These are phyloP conservation scores for Morone saxatilis DNA, from an alignment of 2,113 vertebrate species.

Conservation along the genomic window DNA sequence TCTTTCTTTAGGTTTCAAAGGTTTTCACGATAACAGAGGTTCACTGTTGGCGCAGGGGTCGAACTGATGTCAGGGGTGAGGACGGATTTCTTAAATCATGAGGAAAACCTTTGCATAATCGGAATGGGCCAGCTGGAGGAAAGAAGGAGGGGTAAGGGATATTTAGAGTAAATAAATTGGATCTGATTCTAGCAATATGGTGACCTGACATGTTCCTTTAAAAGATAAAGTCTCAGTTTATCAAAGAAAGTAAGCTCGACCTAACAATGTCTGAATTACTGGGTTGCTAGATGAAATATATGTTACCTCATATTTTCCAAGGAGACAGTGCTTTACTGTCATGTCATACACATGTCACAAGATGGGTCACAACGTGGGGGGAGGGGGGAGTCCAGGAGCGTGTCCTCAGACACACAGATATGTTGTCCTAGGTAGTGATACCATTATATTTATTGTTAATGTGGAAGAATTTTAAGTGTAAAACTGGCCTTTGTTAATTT, in stretches of 20 bases:
- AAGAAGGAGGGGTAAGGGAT: no score
- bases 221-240: no score
- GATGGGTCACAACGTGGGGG: constrained; percentile 17
- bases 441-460: neutral
- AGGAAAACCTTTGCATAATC: constrained; percentile 18
- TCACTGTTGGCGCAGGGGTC: constrained; percentile 9
- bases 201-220: no score
- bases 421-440: neutral
- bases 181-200: neutral
- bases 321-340: neutral
- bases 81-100: constrained; percentile 18
- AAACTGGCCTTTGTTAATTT: neutral
- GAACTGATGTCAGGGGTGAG: constrained; percentile 25
- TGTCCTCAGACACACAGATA: neutral
- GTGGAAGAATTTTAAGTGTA: neutral
- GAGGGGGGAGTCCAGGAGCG: neutral
- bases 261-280: no score
- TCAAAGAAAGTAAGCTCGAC: no score
- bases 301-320: constrained; percentile 14
- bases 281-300: neutral
- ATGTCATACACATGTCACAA: constrained; percentile 11
- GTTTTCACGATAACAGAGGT: constrained; percentile 20
- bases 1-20: constrained; percentile 31
- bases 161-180: neutral
- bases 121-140: neutral